These are phyloP conservation scores for Albula goreensis DNA, from an alignment of 2,113 vertebrate species.

Conservation along the genomic window DNA sequence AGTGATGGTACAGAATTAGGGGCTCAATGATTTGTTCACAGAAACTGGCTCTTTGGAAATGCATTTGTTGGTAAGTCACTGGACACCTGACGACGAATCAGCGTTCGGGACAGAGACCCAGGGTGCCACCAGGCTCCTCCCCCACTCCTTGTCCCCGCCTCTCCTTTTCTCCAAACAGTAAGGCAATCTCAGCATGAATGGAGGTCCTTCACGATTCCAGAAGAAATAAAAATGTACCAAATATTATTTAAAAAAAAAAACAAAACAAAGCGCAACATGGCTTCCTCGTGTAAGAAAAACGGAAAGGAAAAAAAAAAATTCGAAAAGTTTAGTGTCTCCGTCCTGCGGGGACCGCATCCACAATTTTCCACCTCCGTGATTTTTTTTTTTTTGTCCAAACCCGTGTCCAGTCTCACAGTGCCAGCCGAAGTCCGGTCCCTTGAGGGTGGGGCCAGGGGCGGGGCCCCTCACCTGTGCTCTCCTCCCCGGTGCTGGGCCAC, in stretches of 20 bases:
- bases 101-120: conserved; percentile 49
- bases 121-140: conserved; percentile 45
- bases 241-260: conserved; percentile 73
- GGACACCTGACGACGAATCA: conserved; percentile 18
- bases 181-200: conserved; percentile 70
- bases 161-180: conserved; percentile 59
- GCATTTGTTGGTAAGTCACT: neutral
- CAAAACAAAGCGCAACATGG: conserved; percentile 65
- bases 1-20: neutral
- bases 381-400: conserved; percentile 61
- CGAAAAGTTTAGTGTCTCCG: conserved; percentile 51
- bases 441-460: conserved; percentile 29
- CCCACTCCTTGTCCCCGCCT: conserved; percentile 27
- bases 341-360: conserved; percentile 65
- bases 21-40: neutral
- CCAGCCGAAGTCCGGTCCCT: conserved; percentile 59
- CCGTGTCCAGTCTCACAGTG: conserved; percentile 71
- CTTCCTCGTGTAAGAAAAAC: conserved; percentile 59
- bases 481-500: conserved; percentile 48
- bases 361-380: conserved; percentile 54
- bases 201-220: conserved; percentile 65
- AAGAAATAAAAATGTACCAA: conserved; percentile 62
- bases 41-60: conserved; percentile 11
- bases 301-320: conserved; percentile 7
- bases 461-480: conserved; percentile 59